These are phyloP conservation scores for Cottoperca gobio DNA, from an alignment of 2,797 vertebrate species.

Conservation along the genomic window DNA sequence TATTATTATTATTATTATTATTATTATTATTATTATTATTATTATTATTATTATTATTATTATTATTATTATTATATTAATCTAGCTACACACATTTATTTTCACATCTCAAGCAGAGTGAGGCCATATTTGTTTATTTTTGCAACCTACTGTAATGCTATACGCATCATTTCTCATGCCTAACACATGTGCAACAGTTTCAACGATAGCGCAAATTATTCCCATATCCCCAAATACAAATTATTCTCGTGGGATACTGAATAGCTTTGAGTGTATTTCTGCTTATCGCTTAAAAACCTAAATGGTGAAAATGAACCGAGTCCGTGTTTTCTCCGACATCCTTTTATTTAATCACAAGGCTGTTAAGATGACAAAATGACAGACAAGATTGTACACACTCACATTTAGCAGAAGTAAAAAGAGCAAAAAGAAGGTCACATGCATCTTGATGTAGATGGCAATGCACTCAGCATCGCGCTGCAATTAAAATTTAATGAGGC, in stretches of 20 bases:
- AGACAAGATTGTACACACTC: constrained; percentile 25
- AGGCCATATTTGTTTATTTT: not conserved
- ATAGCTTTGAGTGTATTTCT: not conserved
- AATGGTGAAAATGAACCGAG: constrained; percentile 1
- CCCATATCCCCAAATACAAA: not conserved
- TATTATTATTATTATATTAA: too few relatives aligned
- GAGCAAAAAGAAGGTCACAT: constrained; percentile 72
- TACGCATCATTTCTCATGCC: not conserved
- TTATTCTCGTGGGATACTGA: constrained; percentile 1
- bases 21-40: too few relatives aligned
- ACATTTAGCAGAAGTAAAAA: constrained; percentile 44
- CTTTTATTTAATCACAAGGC: constrained; percentile 42
- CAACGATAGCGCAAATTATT: not conserved
- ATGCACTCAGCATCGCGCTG: constrained; percentile 71
- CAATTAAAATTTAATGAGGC: constrained; percentile 85
- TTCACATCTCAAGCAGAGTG: not conserved
- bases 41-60: too few relatives aligned
- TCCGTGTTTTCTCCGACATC: not conserved
- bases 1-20: too few relatives aligned
- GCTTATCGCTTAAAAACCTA: not conserved
- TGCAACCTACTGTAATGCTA: not conserved
- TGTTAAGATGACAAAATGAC: constrained; percentile 31
- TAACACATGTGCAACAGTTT: constrained; percentile 13
- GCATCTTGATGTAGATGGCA: constrained; percentile 72
- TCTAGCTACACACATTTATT: not conserved